These are phyloP conservation scores for Andricus quercusramuli DNA, from an alignment of 2,888 invertebrate species.

Conservation along the genomic window DNA sequence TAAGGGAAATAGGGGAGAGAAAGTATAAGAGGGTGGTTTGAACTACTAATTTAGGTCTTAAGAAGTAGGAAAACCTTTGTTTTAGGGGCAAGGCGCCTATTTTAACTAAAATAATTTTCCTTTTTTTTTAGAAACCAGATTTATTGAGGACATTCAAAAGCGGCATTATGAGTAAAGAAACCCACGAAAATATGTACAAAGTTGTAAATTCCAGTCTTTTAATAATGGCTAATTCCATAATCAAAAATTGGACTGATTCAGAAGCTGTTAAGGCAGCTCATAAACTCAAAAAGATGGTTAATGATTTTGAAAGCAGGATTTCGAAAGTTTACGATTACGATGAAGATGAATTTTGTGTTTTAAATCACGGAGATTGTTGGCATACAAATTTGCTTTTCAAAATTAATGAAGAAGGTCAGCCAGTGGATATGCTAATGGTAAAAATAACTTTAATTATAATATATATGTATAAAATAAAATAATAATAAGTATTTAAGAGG, in stretches of 20 bases:
- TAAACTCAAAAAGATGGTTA: slow-evolving; percentile 51
- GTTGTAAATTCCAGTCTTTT: slow-evolving; percentile 35
- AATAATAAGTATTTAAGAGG: too few relatives aligned
- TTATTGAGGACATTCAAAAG: slow-evolving; percentile 7
- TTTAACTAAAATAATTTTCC: too few relatives aligned
- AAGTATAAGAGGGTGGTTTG: too few relatives aligned
- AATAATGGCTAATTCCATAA: slow-evolving; percentile 42
- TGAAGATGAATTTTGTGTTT: slow-evolving; percentile 62
- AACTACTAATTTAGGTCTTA: too few relatives aligned
- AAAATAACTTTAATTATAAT: too few relatives aligned
- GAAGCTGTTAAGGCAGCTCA: slow-evolving; percentile 42
- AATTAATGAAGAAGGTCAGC: slow-evolving; percentile 55
- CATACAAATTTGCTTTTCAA: slow-evolving; percentile 64
- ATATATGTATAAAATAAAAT: too few relatives aligned
- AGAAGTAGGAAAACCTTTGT: too few relatives aligned
- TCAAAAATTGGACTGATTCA: slow-evolving; percentile 53
- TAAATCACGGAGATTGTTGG: slow-evolving; percentile 69
- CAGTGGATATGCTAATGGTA: slow-evolving; percentile 59
- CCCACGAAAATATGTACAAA: slow-evolving; percentile 47
- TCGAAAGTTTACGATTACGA: slow-evolving; percentile 51
- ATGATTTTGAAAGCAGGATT: slow-evolving; percentile 29
- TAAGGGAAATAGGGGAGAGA: too few relatives aligned
- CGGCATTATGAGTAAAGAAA: slow-evolving; percentile 41
- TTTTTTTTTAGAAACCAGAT: slow-evolving; percentile 19
- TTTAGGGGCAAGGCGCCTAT: too few relatives aligned